Evolutionary conservation across 1,140 invertebrate species (phyloP).

Genomic region (Philaenus spumarius): DNA sequence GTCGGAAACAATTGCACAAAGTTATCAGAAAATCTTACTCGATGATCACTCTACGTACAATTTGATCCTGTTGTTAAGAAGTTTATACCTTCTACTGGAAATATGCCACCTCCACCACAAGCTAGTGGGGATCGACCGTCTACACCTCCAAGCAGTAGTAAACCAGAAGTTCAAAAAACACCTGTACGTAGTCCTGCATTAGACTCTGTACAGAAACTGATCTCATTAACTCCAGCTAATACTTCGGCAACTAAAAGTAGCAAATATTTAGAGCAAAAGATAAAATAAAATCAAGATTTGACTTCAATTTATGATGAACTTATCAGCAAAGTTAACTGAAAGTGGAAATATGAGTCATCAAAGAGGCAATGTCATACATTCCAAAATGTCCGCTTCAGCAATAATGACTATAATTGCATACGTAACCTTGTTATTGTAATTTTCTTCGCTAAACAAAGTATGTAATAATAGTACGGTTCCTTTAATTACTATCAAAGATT

Average conservation of each 20-base stretch:
- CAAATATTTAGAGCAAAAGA: slow-evolving; percentile 60
- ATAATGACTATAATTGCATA: too few species aligned
- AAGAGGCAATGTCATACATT: too few species aligned
- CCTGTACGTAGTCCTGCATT: slow-evolving; percentile 14
- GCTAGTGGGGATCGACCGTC: background rate
- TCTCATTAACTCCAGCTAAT: slow-evolving; percentile 22
- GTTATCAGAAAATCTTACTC: background rate
- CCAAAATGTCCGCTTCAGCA: too few species aligned
- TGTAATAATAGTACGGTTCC: too few species aligned
- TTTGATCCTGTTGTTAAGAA: slow-evolving; percentile 45
- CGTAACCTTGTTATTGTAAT: too few species aligned
- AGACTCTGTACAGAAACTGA: slow-evolving; percentile 21
- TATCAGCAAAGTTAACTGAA: slow-evolving; percentile 39
- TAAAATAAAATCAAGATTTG: slow-evolving; percentile 62
- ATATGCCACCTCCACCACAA: slow-evolving; percentile 10
- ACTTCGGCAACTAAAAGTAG: too few species aligned
- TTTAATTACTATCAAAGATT: too few species aligned
- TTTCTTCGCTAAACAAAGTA: too few species aligned
- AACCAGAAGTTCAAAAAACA: background rate
- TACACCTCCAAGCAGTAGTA: background rate
- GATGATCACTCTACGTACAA: slow-evolving; percentile 51
- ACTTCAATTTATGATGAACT: slow-evolving; percentile 72
- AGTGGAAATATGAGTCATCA: too few species aligned
- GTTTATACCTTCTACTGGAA: slow-evolving; percentile 2
- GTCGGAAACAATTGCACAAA: background rate